Conservation (phyloP, 2,113 vertebrate genomes). For the Polypterus senegalus region DNA sequence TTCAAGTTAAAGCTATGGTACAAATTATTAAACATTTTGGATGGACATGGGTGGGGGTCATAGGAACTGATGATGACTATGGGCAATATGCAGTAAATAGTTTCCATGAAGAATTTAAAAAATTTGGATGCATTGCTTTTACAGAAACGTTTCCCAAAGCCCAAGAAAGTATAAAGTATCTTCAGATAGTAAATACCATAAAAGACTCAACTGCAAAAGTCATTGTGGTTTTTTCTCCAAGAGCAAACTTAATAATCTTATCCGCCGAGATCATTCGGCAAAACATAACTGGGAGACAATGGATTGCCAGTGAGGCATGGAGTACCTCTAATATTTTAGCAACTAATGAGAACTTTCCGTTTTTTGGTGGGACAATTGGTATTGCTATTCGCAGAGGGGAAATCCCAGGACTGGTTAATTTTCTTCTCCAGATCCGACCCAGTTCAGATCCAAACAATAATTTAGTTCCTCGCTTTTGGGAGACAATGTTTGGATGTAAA, state of each 20-base stretch:
- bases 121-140: constrained; percentile 7
- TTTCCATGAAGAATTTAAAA: constrained; percentile 2
- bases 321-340: constrained; percentile 1
- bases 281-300: constrained; percentile 9
- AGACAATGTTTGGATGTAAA: constrained; percentile 4
- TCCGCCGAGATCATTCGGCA: constrained; percentile 7
- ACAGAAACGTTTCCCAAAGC: constrained; percentile 6
- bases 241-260: constrained; percentile 1
- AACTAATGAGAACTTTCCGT: not conserved
- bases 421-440: not conserved
- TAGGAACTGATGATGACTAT: constrained; percentile 9
- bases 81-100: constrained; percentile 2
- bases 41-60: constrained; percentile 12
- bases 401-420: constrained; percentile 1
- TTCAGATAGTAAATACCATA: constrained; percentile 3
- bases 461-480: constrained; percentile 2
- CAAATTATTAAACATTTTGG: constrained; percentile 9
- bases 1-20: constrained; percentile 10
- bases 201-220: constrained; percentile 3
- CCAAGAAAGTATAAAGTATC: not conserved
- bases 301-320: constrained; percentile 15
- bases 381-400: constrained; percentile 6
- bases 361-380: constrained; percentile 8
- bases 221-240: constrained; percentile 6
- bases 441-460: not conserved